Conservation (phyloP, 2,113 vertebrate species). For the Oreochromis tanganicae region DNA sequence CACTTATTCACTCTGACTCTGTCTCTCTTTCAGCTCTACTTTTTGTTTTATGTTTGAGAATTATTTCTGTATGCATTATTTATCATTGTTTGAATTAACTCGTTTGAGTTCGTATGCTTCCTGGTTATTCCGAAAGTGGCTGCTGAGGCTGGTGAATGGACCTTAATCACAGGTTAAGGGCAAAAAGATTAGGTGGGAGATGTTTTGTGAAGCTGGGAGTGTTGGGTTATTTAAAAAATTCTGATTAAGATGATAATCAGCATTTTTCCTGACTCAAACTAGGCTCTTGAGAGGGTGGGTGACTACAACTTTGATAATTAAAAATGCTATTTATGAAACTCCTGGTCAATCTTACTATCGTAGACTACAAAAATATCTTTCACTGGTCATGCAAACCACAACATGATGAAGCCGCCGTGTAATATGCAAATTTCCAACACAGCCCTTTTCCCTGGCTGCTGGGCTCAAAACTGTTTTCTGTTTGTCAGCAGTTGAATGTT, state of each 20-base stretch:
- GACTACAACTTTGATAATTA: not conserved
- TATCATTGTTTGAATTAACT: not conserved
- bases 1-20: not conserved
- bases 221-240: not conserved
- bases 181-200: not conserved
- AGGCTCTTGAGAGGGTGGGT: not conserved
- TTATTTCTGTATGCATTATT: constrained; percentile 14
- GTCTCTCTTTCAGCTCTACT: not conserved
- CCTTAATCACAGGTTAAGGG: not conserved
- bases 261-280: not conserved
- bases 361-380: not conserved
- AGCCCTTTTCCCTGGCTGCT: not conserved
- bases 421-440: not conserved
- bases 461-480: not conserved
- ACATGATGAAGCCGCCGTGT: not conserved
- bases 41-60: constrained; percentile 4
- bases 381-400: not conserved
- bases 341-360: not conserved
- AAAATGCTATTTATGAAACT: not conserved
- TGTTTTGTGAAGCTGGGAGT: not conserved
- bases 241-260: not conserved
- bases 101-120: not conserved
- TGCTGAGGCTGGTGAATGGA: not conserved
- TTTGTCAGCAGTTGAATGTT: not conserved
- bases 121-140: not conserved